Base-by-base conservation (phyloP, 1,140 invertebrate species). In the Laupala kohalensis region DNA sequence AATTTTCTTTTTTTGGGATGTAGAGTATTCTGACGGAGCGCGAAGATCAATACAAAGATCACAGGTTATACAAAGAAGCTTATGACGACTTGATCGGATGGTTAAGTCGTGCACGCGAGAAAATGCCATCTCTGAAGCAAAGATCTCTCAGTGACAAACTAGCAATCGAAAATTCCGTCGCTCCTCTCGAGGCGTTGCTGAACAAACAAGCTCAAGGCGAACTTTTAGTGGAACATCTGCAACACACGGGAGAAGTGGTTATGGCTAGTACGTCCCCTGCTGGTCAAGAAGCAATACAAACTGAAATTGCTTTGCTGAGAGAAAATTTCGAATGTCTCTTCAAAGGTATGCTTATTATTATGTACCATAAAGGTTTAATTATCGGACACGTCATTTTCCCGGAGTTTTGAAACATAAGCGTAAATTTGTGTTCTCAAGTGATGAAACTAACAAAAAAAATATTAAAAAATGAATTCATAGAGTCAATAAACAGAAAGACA, bases 171-270 rank as follows among this genome's bases (percentile, higher is more conserved):
- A 91, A 92, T 77, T 91, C 91, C 12, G 89, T 94, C 0, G 88
- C 90, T 25, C 93, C 94, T 66, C 84, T 97, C 15, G 92, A 96
- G 78, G 88, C 90, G 74, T 79, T 96, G 5, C 80, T 95, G 6
- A 95, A 95, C 74, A 94, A 95, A 77, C 91, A 94, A 82, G 91
- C 93, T 28, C 93, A 95, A 83, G 94, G 94, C 19, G 92, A 95
- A 79, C 79, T 95, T 0, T 82, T 96, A 62, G 85, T 96, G 15
- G 93, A 96, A 78, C 90, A 94, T 78, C 82, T 96, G 24, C 88
- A 93, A 74, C 92, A 94, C 76, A 90, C 89, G 28, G 92, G 92
- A 13, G 87, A 94, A 79, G 92, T 95, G 27, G 89, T 92, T n/a
- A 82, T 92, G 72, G 89, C 91, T 5, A 90, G 89, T 74, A 94